Evolutionary conservation across 2,113 vertebrate genomes (phyloP).

Genomic region (Enhydra lutris): DNA sequence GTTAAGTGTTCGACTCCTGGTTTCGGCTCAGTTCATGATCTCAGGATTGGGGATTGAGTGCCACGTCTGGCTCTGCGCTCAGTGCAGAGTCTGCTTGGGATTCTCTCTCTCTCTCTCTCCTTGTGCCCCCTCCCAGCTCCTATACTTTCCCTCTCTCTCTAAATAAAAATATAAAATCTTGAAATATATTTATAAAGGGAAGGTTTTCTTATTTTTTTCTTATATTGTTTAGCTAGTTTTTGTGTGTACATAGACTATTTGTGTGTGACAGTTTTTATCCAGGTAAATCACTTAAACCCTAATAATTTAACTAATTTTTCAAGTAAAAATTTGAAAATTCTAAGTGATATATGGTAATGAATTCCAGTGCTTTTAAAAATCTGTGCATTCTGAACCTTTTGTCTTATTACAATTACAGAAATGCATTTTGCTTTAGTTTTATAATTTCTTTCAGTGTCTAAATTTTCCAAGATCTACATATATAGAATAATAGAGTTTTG

Average conservation of each 20-base stretch:
- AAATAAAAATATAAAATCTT: background rate
- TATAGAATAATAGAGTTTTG: background rate
- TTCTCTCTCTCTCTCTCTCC: background rate
- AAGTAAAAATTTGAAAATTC: background rate
- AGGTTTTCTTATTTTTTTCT: background rate
- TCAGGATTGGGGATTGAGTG: background rate
- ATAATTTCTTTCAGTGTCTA: background rate
- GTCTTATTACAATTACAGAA: background rate
- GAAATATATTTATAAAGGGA: background rate
- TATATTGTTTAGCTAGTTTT: background rate
- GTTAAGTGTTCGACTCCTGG: background rate
- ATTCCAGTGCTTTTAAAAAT: background rate
- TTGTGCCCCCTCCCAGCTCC: background rate
- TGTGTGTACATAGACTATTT: background rate
- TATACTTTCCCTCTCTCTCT: background rate
- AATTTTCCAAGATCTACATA: background rate
- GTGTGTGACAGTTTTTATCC: background rate
- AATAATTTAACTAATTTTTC: background rate
- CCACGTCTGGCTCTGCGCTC: rapidly evolving
- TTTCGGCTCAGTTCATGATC: background rate
- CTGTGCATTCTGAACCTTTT: background rate
- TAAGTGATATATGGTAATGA: background rate
- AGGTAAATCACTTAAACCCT: background rate
- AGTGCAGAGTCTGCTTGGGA: background rate
- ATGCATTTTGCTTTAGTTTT: background rate